These are phyloP conservation scores for Acanthornis magna DNA, from an alignment of 2,797 vertebrate species.

Conservation along the genomic window DNA sequence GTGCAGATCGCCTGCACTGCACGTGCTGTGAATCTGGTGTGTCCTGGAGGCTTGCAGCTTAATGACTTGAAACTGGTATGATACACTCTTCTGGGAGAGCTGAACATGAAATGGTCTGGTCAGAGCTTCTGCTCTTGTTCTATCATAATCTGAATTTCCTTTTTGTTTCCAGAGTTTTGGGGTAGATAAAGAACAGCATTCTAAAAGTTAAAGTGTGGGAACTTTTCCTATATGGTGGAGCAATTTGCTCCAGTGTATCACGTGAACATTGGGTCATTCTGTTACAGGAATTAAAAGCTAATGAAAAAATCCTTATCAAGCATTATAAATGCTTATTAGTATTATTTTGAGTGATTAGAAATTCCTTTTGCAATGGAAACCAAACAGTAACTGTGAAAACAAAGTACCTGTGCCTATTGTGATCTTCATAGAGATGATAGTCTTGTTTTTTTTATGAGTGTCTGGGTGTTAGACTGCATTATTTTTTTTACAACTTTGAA, in stretches of 20 bases:
- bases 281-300: neutral
- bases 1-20: neutral
- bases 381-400: neutral
- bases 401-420: neutral
- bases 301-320: neutral
- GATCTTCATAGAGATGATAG: neutral
- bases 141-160: neutral
- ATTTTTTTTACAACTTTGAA: neutral
- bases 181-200: neutral
- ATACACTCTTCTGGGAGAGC: neutral
- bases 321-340: neutral
- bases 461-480: neutral
- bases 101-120: neutral
- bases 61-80: neutral
- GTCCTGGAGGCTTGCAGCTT: neutral
- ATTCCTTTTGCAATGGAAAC: neutral
- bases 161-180: neutral
- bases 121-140: neutral
- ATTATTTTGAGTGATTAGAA: neutral
- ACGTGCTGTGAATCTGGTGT: neutral
- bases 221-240: neutral
- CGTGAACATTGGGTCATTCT: neutral
- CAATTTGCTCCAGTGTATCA: neutral
- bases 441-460: neutral
- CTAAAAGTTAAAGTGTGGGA: neutral